Evolutionary conservation across 2,888 invertebrate species (phyloP), one percentile per base, ranked within the genome.

Genomic region (Masnerella sp.): DNA sequence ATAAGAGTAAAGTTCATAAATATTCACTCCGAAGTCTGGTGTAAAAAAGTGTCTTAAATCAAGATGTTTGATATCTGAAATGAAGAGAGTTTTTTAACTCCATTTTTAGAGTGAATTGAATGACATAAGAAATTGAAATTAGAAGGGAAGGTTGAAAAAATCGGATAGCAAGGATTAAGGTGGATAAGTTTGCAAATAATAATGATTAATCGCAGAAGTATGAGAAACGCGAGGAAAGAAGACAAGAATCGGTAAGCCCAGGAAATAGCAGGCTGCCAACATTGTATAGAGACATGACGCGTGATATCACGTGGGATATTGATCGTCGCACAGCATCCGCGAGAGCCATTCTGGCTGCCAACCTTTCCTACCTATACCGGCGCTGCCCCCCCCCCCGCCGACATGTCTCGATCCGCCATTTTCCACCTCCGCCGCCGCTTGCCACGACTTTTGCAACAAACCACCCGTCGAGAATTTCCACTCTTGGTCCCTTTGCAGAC

Each of bases 221-320:
- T n/a, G 25, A 25, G 25, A 25, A 25, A 25, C 5, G 25, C 25
- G 25, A 65, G 67, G 34, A 40, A 18, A 20, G 22, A 45, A 51
- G 59, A 8, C 12, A 42, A 56, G 51, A 52, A 61, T 64, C 54
- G 52, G 69, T 59, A 65, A 59, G 40, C 32, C 52, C 56, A 65
- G 70, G 40, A 70, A 65, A 40, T 45, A 65, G 58, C 64, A 76
- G 68, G 77, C 75, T 71, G 75, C 76, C 76, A 78, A 73, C 75
- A 64, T 77, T 64, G 65, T 74, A 77, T 76, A 75, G 77, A 79
- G 81, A 82, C 77, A 79, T 83, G 85, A 85, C 84, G 85, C 84
- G 84, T 85, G 84, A 81, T 83, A 83, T 83, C 84, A 85, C 85
- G 85, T 85, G 84, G 85, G 80, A 80, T 85, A 85, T 85, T 85